Percentiles rank a stretch among this genome's conserved stretches.
Evolutionary conservation across 2,797 vertebrate species (phyloP).

Genomic region (Phataginus tetradactyla): DNA sequence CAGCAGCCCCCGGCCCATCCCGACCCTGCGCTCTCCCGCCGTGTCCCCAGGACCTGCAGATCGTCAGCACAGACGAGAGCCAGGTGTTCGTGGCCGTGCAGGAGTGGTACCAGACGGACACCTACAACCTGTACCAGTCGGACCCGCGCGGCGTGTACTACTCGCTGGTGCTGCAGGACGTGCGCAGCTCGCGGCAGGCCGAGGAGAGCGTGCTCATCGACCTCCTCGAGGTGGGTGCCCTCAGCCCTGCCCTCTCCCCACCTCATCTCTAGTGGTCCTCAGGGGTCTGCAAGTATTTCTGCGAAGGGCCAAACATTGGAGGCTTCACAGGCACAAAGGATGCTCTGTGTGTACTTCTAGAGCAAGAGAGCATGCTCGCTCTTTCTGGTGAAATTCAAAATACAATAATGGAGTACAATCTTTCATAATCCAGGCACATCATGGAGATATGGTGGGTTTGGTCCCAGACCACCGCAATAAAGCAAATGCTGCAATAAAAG

Average conservation of each 20-base stretch:
- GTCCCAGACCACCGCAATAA: no score
- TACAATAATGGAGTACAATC: accelerated
- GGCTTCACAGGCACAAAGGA: neutral
- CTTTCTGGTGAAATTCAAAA: accelerated
- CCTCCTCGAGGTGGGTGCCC: constrained; percentile 92
- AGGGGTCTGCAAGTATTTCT: accelerated
- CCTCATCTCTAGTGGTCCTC: accelerated
- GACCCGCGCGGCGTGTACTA: constrained; percentile 93
- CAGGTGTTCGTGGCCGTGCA: constrained; percentile 97
- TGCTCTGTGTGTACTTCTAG: accelerated
- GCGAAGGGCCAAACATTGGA: accelerated
- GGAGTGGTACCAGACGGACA: constrained; percentile 98
- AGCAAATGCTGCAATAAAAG: no score
- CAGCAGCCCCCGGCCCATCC: accelerated
- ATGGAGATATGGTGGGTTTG: no score
- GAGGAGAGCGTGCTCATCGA: constrained; percentile 95
- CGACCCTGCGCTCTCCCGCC: neutral
- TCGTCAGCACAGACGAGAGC: constrained; percentile 96
- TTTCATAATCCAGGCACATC: no score
- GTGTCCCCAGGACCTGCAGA: constrained; percentile 92
- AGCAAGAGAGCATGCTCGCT: neutral
- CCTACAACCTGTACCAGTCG: constrained; percentile 97
- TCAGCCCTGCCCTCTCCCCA: accelerated
- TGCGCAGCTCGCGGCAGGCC: constrained; percentile 95
- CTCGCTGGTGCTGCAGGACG: constrained; percentile 93